These are phyloP conservation scores for Eupleurogrammus muticus DNA, from an alignment of 2,797 vertebrate genomes.

Conservation along the genomic window DNA sequence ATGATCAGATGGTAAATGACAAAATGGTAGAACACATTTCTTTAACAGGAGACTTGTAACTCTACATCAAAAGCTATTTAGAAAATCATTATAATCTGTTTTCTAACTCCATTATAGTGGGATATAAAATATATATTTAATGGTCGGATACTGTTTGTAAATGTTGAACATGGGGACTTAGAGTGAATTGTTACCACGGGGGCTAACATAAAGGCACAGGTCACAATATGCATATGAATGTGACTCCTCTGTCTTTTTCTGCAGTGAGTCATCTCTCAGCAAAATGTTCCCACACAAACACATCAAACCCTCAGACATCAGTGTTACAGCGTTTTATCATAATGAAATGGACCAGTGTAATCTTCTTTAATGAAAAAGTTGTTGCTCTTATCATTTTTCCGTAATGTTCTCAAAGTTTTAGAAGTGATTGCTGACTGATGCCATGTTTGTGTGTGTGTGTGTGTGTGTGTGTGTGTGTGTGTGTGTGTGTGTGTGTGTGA, in stretches of 20 bases:
- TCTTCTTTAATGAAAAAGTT: not conserved
- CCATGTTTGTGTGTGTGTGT: conserved; percentile 74
- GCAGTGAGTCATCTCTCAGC: conserved; percentile 40
- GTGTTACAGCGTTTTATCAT: not conserved
- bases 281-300: conserved; percentile 37
- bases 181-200: not conserved
- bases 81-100: not conserved
- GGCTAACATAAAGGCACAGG: not conserved
- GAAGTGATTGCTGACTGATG: conserved; percentile 43
- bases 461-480: no score
- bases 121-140: not conserved
- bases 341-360: not conserved
- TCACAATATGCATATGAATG: conserved; percentile 22
- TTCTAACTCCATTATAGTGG: not conserved
- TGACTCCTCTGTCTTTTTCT: conserved; percentile 23
- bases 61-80: no score
- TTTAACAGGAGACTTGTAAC: no score
- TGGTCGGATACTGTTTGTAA: not conserved
- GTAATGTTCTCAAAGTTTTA: not conserved
- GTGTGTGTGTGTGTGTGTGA: not conserved
- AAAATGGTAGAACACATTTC: no score
- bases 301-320: conserved; percentile 21
- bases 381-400: not conserved
- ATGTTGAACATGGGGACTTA: not conserved
- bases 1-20: no score